Evolutionary conservation across 1,140 invertebrate genomes (phyloP), one percentile per base, ranked within the genome.

Genomic region (Drosophila bifasciata): DNA sequence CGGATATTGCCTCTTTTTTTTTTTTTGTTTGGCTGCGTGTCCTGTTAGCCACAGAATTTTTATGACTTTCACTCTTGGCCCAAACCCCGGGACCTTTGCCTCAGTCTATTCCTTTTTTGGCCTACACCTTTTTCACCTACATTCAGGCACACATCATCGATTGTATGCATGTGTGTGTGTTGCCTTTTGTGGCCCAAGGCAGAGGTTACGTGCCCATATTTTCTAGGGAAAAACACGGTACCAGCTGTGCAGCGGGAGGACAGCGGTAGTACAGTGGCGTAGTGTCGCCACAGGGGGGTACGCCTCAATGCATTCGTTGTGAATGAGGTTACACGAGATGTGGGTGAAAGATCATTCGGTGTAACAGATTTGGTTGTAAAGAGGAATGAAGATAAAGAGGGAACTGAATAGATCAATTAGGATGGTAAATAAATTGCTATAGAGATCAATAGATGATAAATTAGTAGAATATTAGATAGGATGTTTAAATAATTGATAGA

Each of bases 151-250:
- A 36, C 32, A 36, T 36, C 40, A 53, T 40, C 36, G 50, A 49
- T 69, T 56, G 36, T 68, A 58, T 67, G 73, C 79, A 48, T 19
- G 62, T 43, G 67, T 56, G 28, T 69, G 63, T 72, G 74, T 86
- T 48, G 77, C 64, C 77, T 75, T 85, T 85, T 88, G 81, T 86
- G 77, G 81, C 83, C 9, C 11, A 53, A 75, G 77, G 77, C 77
- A 68, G 74, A 83, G 74, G 60, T 78, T 77, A 85, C 81, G 81
- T 86, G 81, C 77, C 81, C 81, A 86, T 85, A 43, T 67, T 78
- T 86, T 85, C 77, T 74, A 60, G 61, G 59, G 74, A 81, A 77
- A 80, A 76, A 63, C 9, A 36, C 50, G 23, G 50, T 40, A 69
- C 81, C 83, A 85, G 68, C 81, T 85, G 77, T 67, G 57, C 58